Evolutionary conservation across 2,888 invertebrate species (phyloP).

Genomic region (Euzophera pinguis): DNA sequence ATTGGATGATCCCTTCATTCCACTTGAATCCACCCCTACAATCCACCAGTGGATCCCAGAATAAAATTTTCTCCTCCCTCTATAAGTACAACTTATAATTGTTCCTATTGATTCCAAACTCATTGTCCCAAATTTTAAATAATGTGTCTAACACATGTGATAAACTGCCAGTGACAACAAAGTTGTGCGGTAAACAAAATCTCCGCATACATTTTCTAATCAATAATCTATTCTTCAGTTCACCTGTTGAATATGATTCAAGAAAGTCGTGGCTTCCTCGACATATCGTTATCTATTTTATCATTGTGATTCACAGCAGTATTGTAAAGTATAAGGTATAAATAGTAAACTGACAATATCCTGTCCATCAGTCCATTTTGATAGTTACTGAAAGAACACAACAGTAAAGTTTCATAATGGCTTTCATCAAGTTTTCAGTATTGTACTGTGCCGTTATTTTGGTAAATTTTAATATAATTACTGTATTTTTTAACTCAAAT

Average conservation of each 20-base stretch:
- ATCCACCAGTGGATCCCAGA: too few relatives aligned
- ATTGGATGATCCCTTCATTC: too few relatives aligned
- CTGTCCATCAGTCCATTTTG: conserved; percentile 1
- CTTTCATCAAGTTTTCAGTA: not conserved
- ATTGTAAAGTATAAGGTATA: not conserved
- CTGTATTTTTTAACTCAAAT: too few relatives aligned
- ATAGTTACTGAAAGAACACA: not conserved
- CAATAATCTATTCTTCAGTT: not conserved
- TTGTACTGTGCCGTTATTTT: conserved; percentile 1
- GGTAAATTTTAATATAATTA: not conserved
- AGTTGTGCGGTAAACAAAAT: not conserved
- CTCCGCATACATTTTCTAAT: not conserved
- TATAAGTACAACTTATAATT: too few relatives aligned
- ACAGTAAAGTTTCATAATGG: conserved; percentile 3
- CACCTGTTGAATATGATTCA: not conserved
- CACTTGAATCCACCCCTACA: too few relatives aligned
- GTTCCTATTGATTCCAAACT: too few relatives aligned
- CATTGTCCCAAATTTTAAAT: too few relatives aligned
- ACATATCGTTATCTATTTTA: not conserved
- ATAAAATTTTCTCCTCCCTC: too few relatives aligned
- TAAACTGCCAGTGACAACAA: too few relatives aligned
- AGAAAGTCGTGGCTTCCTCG: not conserved
- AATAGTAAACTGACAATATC: not conserved
- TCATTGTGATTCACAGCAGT: not conserved
- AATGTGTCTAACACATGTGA: too few relatives aligned